Evolutionary conservation across 2,888 invertebrate genomes (phyloP).

Genomic region (Alviniconcha strummeri): DNA sequence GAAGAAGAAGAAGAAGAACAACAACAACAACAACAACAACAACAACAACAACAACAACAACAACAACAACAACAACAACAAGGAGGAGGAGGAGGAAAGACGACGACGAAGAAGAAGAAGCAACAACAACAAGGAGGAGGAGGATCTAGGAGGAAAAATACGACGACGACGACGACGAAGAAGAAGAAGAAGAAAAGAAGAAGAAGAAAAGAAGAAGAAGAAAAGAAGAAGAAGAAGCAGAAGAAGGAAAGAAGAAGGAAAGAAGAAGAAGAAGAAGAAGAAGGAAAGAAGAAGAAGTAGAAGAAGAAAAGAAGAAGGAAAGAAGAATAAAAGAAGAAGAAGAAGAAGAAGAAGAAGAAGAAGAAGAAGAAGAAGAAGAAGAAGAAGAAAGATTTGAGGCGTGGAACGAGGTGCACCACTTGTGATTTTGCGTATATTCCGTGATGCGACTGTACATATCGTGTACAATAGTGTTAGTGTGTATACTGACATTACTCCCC

Average conservation of each 20-base stretch:
- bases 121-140: too few species aligned
- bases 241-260: too few species aligned
- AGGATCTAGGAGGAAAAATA: too few species aligned
- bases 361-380: not conserved
- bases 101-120: not conserved
- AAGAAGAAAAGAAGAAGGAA: not conserved
- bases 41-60: not conserved
- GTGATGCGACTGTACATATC: too few species aligned
- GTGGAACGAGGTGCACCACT: not conserved
- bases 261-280: too few species aligned
- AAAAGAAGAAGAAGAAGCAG: too few species aligned
- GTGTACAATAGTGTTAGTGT: too few species aligned
- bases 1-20: constrained; percentile 1
- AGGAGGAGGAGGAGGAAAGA: not conserved
- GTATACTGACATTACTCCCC: too few species aligned
- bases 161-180: not conserved
- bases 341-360: not conserved
- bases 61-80: not conserved
- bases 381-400: not conserved
- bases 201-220: too few species aligned
- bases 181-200: too few species aligned
- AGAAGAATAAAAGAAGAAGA: not conserved
- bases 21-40: not conserved
- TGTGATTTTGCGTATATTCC: not conserved
- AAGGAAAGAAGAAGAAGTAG: not conserved